Percentiles rank a stretch among this genome's conserved stretches.
These are phyloP conservation scores for mouse (Mus musculus) DNA, from an alignment of 2,113 vertebrate species.

Conservation along the genomic window GRCm39 chr2:73304501-73305000, in stretches of 20 bases:
- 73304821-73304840: background rate
- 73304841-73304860: background rate
- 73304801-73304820: background rate
- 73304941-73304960: background rate
- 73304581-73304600: too few species aligned
- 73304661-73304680: too few species aligned
- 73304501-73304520: background rate
- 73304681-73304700: background rate
- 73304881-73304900: background rate
- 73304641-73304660: too few species aligned
- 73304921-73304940: background rate
- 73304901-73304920: background rate
- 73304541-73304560: background rate
- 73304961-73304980: background rate
- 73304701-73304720: conserved; percentile 24
- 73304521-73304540: background rate
- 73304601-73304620: too few species aligned
- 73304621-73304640: too few species aligned
- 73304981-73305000: conserved; percentile 12
- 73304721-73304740: background rate
- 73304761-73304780: background rate
- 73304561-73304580: background rate
- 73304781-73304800: background rate
- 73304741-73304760: background rate
- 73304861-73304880: background rate